Percentiles rank a stretch among this genome's conserved stretches.
These are phyloP conservation scores for Metaphire vulgaris DNA, from an alignment of 1,140 invertebrate genomes.

Conservation along the genomic window DNA sequence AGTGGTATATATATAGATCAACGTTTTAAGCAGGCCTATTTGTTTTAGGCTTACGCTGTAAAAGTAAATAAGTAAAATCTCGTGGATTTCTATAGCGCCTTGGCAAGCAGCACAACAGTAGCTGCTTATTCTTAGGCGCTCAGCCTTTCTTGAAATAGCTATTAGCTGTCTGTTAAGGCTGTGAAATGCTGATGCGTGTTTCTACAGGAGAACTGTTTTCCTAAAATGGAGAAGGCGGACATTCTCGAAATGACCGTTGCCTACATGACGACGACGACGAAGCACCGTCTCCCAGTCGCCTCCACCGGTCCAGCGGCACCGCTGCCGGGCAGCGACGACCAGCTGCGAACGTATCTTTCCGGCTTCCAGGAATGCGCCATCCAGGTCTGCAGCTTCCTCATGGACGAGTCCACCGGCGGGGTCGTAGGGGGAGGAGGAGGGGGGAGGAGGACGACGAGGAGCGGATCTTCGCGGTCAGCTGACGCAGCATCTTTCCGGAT, in stretches of 20 bases:
- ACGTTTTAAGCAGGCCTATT: too few species aligned
- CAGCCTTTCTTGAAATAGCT: too few species aligned
- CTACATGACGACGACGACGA: not conserved
- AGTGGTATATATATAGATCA: too few species aligned
- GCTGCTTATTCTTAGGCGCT: too few species aligned
- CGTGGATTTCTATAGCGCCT: too few species aligned
- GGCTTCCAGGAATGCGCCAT: not conserved
- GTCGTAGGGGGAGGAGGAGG: too few species aligned
- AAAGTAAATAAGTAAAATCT: too few species aligned
- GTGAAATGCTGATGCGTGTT: too few species aligned
- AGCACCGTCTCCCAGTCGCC: not conserved
- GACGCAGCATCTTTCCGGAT: not conserved
- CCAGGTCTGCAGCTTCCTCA: not conserved
- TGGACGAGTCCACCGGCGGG: not conserved
- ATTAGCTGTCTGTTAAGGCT: too few species aligned
- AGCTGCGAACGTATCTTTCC: not conserved
- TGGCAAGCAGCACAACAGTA: too few species aligned
- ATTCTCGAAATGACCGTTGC: slow-evolving; percentile 21
- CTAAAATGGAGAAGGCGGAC: slow-evolving; percentile 24
- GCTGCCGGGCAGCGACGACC: not conserved
- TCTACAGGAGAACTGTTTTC: not conserved
- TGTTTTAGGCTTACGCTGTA: too few species aligned
- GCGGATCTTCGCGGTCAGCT: not conserved
- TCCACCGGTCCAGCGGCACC: not conserved
- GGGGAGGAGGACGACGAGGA: too few species aligned